Evolutionary conservation across 2,113 vertebrate species (phyloP), one percentile per base, ranked within the genome.

Genomic region (Phrynosoma platyrhinos): DNA sequence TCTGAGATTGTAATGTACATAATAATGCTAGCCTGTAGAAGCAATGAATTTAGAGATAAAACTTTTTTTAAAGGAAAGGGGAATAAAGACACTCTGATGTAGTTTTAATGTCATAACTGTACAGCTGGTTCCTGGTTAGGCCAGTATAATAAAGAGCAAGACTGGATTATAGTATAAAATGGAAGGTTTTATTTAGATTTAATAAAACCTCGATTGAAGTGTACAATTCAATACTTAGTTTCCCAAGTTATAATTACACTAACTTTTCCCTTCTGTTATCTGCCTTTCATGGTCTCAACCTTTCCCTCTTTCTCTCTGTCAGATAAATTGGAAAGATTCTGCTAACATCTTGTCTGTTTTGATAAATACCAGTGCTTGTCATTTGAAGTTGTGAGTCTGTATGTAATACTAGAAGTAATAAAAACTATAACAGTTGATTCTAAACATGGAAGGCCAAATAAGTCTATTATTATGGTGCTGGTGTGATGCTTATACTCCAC

Each of bases 31-130:
- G 90, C 89, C 84, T 92, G 75, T 90, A 89, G 94, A 94, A 93
- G 86, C 93, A 91, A 88, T 93, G 93, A 94, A 91, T 93, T 95
- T 93, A 91, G 91, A 94, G 89, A 93, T 92, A 92, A 94, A 93
- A 91, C 58, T 62, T 62, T 62, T 62, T 62, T 18, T n/a, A n/a
- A 79, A 53, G 30, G 5, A 27, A 36, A 32, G 36, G 36, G 36
- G 14, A 92, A 85, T 90, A 94, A 93, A 72, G 80, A 81, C 66
- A 66, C 12, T 42, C 32, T 68, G 62, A 89, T 93, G 82, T 87
- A 89, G 92, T 93, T 94, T 93, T 94, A 91, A 93, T 93, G 91
- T 86, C 20, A 18, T 89, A 87, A 91, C 82, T 87, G 78, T 87
- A 84, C 90, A 94, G 84, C 91, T 92, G 89, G 85, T 92, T 93